phyloP scores from a whole-genome alignment of 1,140 invertebrate genomes.

The Megalopta genalis region DNA sequence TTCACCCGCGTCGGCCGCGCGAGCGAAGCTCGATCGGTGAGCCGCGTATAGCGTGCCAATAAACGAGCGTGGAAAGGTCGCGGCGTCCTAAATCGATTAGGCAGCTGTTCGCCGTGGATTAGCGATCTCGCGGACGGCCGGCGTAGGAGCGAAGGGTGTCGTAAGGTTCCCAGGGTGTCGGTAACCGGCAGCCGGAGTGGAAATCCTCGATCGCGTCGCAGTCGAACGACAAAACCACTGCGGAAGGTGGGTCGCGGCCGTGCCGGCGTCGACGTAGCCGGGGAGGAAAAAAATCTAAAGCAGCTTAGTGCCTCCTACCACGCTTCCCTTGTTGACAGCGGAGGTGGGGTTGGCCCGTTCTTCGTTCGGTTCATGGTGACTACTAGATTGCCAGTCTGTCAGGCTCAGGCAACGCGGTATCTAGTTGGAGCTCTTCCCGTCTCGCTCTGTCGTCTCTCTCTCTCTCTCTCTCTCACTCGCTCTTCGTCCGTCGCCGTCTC shows the following conservation, averaged over 20 bases:
- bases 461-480: too few species aligned
- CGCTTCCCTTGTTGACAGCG: slow-evolving; percentile 69
- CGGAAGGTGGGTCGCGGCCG: background rate
- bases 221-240: background rate
- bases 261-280: slow-evolving; percentile 9
- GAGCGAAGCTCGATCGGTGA: too few species aligned
- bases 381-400: slow-evolving; percentile 70
- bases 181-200: too few species aligned
- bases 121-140: too few species aligned
- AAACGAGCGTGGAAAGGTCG: too few species aligned
- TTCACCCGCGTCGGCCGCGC: too few species aligned
- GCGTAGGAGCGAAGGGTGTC: too few species aligned
- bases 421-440: slow-evolving; percentile 19
- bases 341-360: slow-evolving; percentile 68
- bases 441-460: background rate
- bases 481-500: too few species aligned
- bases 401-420: slow-evolving; percentile 67
- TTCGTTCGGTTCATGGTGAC: slow-evolving; percentile 66
- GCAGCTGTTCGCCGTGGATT: too few species aligned
- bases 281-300: slow-evolving; percentile 53
- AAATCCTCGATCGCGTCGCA: background rate
- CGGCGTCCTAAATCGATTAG: too few species aligned
- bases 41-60: too few species aligned
- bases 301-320: slow-evolving; percentile 74
- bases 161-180: too few species aligned